These are phyloP conservation scores for Andrena hattorfiana DNA, from an alignment of 2,888 invertebrate species.

Conservation along the genomic window DNA sequence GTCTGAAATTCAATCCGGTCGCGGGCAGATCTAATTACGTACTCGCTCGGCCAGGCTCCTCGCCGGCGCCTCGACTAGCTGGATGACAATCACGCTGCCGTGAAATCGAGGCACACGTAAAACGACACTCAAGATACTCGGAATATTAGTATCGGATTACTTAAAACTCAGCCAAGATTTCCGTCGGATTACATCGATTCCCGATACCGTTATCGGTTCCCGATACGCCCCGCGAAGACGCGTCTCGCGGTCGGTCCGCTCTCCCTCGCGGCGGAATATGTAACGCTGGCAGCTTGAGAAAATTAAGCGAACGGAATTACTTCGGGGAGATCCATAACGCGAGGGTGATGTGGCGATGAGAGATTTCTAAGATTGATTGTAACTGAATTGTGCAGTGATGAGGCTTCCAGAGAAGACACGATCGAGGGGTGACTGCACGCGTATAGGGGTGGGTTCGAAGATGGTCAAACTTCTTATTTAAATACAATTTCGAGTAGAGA, in stretches of 20 bases:
- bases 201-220: constrained; percentile 17
- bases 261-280: background rate
- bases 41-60: no score
- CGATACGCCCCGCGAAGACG: background rate
- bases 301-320: constrained; percentile 14
- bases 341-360: background rate
- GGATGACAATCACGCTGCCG: background rate
- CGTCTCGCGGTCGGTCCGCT: background rate
- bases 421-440: no score
- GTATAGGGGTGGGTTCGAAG: no score
- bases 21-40: constrained; percentile 25
- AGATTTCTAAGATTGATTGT: background rate
- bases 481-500: no score
- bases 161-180: constrained; percentile 12
- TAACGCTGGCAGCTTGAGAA: background rate
- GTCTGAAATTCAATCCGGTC: constrained; percentile 29
- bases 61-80: background rate
- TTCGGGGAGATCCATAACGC: background rate
- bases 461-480: no score
- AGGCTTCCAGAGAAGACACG: no score
- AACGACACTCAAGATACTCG: background rate
- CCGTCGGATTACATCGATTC: constrained; percentile 12
- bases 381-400: no score
- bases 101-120: constrained; percentile 17
- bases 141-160: constrained; percentile 43